Percentiles rank a stretch among this genome's conserved stretches.
These are phyloP conservation scores for Dipodomys stephensi DNA, from an alignment of 2,113 vertebrate genomes.

Conservation along the genomic window DNA sequence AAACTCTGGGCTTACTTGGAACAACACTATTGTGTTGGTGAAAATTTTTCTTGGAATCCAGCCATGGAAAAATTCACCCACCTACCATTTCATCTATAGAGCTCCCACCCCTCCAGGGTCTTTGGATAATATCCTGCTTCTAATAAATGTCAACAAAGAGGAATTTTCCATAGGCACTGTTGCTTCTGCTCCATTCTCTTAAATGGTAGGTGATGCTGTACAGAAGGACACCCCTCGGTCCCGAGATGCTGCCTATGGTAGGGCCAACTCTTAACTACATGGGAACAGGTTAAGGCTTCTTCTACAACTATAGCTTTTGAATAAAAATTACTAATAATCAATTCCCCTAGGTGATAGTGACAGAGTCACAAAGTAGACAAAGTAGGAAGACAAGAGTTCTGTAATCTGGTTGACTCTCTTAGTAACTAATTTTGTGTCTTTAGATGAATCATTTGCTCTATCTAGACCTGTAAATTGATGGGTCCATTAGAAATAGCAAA, in stretches of 20 bases:
- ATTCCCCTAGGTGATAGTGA: background rate
- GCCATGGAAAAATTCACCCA: conserved; percentile 76
- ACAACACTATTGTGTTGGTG: conserved; percentile 65
- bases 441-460: background rate
- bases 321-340: conserved; percentile 6
- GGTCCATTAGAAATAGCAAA: background rate
- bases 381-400: background rate
- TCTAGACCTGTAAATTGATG: background rate
- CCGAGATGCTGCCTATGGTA: background rate
- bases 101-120: conserved; percentile 8
- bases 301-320: background rate
- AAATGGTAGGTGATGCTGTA: conserved; percentile 27
- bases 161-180: conserved; percentile 56
- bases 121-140: conserved; percentile 53
- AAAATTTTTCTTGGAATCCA: conserved; percentile 71
- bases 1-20: conserved; percentile 35
- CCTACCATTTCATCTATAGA: background rate
- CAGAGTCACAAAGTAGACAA: background rate
- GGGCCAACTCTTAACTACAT: conserved; percentile 18
- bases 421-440: background rate
- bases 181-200: conserved; percentile 23
- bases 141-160: conserved; percentile 39
- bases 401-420: background rate
- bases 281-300: background rate
- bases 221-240: background rate